Conservation (phyloP, 2,888 invertebrate species). For the Psylliodes chrysocephalus region DNA sequence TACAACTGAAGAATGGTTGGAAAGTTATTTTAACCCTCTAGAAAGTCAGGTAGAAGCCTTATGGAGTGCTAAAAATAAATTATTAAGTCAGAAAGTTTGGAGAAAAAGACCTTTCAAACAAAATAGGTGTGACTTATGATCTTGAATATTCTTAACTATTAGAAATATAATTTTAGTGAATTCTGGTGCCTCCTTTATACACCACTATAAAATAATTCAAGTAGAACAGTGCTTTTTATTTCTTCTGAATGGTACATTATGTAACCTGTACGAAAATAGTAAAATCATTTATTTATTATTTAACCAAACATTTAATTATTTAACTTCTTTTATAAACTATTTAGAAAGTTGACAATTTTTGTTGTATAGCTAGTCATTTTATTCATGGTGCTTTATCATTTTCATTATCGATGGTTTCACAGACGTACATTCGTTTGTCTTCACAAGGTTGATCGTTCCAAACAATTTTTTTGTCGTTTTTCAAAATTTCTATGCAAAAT, state of each 20-base stretch:
- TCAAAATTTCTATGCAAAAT: conserved; percentile 25
- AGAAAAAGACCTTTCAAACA: conserved; percentile 64
- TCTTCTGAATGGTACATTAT: too few relatives aligned
- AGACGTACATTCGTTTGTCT: conserved; percentile 20
- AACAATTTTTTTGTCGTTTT: neutral
- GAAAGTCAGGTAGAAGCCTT: conserved; percentile 66
- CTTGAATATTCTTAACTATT: neutral
- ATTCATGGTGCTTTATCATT: too few relatives aligned
- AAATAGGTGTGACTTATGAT: neutral
- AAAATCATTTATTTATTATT: too few relatives aligned
- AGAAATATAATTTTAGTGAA: neutral
- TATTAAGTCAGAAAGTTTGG: conserved; percentile 66
- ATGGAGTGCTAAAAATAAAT: conserved; percentile 64
- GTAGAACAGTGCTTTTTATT: too few relatives aligned
- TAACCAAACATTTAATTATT: too few relatives aligned
- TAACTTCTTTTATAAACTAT: too few relatives aligned
- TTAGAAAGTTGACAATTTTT: too few relatives aligned
- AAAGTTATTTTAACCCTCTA: conserved; percentile 66
- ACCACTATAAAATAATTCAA: too few relatives aligned
- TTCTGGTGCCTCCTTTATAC: too few relatives aligned
- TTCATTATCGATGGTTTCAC: conserved; percentile 10
- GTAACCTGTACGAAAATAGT: too few relatives aligned
- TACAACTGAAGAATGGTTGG: conserved; percentile 72
- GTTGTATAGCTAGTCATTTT: too few relatives aligned
- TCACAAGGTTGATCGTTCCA: conserved; percentile 34